Percentiles rank a stretch among this genome's conserved stretches.
These are phyloP conservation scores for Resseliella maxima DNA, from an alignment of 2,888 invertebrate genomes.

Conservation along the genomic window DNA sequence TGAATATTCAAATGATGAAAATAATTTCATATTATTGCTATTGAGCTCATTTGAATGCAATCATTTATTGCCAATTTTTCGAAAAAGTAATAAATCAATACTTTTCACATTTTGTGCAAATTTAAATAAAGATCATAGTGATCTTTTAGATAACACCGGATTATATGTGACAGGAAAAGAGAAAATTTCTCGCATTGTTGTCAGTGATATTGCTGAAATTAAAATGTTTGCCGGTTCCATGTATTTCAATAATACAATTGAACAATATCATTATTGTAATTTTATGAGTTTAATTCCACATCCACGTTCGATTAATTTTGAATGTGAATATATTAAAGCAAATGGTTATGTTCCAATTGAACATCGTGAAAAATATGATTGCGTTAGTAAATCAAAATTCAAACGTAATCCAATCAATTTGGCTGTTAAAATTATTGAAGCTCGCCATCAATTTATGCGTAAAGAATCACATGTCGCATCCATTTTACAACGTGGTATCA, in stretches of 20 bases:
- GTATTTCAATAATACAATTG: neutral
- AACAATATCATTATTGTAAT: slow-evolving; percentile 8
- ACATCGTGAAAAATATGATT: neutral
- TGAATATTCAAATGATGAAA: neutral
- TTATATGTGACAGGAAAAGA: neutral
- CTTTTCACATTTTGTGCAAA: neutral
- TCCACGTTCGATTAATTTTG: neutral
- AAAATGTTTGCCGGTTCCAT: slow-evolving; percentile 31
- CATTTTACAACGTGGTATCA: neutral
- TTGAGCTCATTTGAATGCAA: slow-evolving; percentile 29
- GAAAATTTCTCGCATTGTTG: neutral
- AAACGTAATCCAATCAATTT: neutral
- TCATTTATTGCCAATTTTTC: neutral
- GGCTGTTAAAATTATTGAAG: neutral
- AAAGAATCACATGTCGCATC: slow-evolving; percentile 32
- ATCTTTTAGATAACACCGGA: neutral
- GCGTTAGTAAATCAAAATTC: neutral
- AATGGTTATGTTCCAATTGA: neutral
- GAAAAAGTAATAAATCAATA: neutral
- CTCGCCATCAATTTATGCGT: slow-evolving; percentile 16
- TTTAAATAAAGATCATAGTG: neutral
- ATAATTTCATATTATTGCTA: neutral
- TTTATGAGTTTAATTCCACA: slow-evolving; percentile 25
- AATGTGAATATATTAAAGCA: neutral
- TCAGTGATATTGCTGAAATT: neutral